These are phyloP conservation scores for Plebejus melissa DNA, from an alignment of 2,888 invertebrate species.

Conservation along the genomic window DNA sequence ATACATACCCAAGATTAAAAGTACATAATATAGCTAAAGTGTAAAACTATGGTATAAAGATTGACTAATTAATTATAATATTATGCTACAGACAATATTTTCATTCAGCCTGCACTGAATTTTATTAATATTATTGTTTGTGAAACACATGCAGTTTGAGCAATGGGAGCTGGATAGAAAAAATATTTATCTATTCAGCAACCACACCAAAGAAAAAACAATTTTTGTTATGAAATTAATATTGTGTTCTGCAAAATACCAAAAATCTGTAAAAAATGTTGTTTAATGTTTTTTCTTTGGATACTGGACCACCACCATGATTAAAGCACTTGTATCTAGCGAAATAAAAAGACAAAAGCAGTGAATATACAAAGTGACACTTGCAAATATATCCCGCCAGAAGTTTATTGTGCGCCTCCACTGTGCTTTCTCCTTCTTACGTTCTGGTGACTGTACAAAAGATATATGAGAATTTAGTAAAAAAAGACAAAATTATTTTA, in stretches of 20 bases:
- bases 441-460: conserved; percentile 69
- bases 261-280: neutral
- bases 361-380: conserved; percentile 63
- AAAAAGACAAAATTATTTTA: too few species aligned
- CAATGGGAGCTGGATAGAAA: neutral
- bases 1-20: too few species aligned
- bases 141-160: neutral
- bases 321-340: neutral
- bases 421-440: conserved; percentile 74
- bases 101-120: neutral
- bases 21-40: too few species aligned
- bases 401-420: conserved; percentile 78
- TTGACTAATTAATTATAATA: too few species aligned
- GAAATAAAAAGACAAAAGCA: conserved; percentile 37
- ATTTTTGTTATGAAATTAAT: conserved; percentile 11
- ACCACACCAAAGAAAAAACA: conserved; percentile 74
- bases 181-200: conserved; percentile 37
- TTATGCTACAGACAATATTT: neutral
- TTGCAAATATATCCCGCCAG: conserved; percentile 78
- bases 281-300: conserved; percentile 62
- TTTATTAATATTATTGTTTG: neutral
- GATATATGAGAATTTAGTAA: too few species aligned
- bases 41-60: too few species aligned
- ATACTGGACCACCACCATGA: conserved; percentile 31
- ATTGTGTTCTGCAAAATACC: neutral